Conservation (phyloP, 2,797 vertebrate species). For the Coendou prehensilis region DNA sequence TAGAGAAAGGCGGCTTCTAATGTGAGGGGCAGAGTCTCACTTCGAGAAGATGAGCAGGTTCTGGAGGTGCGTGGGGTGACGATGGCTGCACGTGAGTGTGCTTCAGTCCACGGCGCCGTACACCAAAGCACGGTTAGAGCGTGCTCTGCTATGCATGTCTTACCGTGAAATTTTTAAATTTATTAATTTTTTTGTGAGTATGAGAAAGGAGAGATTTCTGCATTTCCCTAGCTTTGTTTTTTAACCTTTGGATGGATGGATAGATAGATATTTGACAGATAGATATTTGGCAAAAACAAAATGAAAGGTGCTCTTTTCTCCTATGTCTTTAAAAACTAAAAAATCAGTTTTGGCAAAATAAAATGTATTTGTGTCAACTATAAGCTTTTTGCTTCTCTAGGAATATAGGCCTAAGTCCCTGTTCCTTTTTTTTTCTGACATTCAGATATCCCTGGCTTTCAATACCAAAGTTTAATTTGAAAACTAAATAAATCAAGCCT, state of each 20-base stretch:
- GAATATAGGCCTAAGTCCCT: background rate
- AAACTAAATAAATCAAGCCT: background rate
- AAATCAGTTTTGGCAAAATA: slow-evolving; percentile 77
- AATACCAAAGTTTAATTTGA: background rate
- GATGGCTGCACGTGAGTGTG: fast-evolving
- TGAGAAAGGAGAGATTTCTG: background rate
- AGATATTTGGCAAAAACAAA: background rate
- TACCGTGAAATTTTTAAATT: background rate
- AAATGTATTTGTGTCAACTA: slow-evolving; percentile 59
- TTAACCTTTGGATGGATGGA: background rate
- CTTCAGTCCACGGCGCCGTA: fast-evolving
- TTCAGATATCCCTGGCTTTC: slow-evolving; percentile 89
- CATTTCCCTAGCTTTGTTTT: background rate
- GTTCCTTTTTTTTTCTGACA: slow-evolving; percentile 71
- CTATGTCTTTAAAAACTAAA: slow-evolving; percentile 35
- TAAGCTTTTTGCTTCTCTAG: slow-evolving; percentile 16
- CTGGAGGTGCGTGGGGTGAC: background rate
- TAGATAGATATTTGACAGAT: background rate
- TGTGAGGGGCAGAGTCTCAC: background rate
- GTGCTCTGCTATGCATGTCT: background rate
- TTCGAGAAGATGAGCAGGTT: background rate
- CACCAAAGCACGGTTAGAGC: fast-evolving
- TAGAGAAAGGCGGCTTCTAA: background rate
- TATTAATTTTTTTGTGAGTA: background rate
- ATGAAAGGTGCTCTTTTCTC: background rate